Conservation (phyloP, 1,140 invertebrate species). For the Elysia chlorotica region DNA sequence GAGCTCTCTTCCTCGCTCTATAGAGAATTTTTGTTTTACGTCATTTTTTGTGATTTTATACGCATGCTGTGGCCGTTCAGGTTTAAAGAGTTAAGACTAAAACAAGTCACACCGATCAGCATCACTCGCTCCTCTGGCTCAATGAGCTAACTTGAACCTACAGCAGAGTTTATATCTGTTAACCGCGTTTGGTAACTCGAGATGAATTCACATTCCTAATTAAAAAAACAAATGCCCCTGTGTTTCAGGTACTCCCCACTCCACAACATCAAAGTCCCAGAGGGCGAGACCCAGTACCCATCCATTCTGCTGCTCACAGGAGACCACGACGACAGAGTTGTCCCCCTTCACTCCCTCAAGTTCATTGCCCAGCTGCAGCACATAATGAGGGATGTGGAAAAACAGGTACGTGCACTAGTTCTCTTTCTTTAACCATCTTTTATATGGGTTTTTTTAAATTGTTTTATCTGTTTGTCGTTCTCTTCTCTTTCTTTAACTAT, state of each 20-base stretch:
- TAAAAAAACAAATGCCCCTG: neutral
- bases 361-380: slow-evolving; percentile 91
- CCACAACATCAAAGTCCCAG: slow-evolving; percentile 83
- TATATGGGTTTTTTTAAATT: neutral
- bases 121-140: too few species aligned
- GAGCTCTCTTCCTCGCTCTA: too few species aligned
- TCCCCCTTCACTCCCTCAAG: slow-evolving; percentile 94
- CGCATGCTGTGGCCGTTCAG: too few species aligned
- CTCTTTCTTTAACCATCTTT: neutral
- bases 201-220: neutral
- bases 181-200: neutral
- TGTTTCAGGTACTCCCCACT: slow-evolving; percentile 79
- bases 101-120: too few species aligned
- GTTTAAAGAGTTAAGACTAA: too few species aligned
- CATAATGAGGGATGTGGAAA: slow-evolving; percentile 68
- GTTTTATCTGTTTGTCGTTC: neutral
- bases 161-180: too few species aligned
- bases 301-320: slow-evolving; percentile 88
- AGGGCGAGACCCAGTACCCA: slow-evolving; percentile 77
- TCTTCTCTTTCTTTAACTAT: too few species aligned
- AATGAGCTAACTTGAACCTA: too few species aligned
- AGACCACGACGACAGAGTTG: slow-evolving; percentile 97
- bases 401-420: slow-evolving; percentile 63
- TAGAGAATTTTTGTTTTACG: too few species aligned
- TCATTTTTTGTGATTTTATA: too few species aligned